Evolutionary conservation across 2,113 vertebrate genomes (phyloP).

Genomic region (Cepphus grylle): DNA sequence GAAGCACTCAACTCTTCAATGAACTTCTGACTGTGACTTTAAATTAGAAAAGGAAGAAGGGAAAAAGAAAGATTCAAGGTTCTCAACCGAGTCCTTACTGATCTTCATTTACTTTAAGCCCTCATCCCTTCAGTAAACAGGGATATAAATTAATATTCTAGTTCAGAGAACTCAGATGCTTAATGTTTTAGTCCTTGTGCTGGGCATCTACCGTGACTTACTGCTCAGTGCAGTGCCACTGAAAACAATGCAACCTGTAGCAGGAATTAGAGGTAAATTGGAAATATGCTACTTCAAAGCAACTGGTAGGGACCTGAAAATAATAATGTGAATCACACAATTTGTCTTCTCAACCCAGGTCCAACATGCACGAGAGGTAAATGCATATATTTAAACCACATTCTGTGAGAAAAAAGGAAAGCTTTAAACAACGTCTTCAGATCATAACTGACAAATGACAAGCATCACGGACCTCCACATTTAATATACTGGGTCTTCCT

Average conservation of each 20-base stretch:
- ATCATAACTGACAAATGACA: background rate
- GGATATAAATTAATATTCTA: background rate
- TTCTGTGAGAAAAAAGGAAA: background rate
- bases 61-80: background rate
- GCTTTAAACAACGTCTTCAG: background rate
- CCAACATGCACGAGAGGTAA: rapidly evolving
- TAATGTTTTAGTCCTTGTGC: background rate
- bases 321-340: background rate
- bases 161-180: background rate
- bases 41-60: background rate
- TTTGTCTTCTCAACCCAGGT: background rate
- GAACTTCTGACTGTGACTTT: background rate
- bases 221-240: background rate
- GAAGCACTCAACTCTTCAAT: background rate
- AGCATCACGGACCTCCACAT: background rate
- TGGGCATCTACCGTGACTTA: background rate
- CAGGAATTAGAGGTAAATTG: background rate
- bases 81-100: background rate
- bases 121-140: background rate
- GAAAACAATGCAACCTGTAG: background rate
- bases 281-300: background rate
- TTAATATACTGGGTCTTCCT: background rate
- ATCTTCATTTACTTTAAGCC: background rate
- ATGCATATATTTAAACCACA: background rate
- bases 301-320: background rate